A percentile compares a stretch with the other conserved stretches of the same genome.
phyloP scores from a whole-genome alignment of 2,888 invertebrate genomes.

The Erynnis tages region DNA sequence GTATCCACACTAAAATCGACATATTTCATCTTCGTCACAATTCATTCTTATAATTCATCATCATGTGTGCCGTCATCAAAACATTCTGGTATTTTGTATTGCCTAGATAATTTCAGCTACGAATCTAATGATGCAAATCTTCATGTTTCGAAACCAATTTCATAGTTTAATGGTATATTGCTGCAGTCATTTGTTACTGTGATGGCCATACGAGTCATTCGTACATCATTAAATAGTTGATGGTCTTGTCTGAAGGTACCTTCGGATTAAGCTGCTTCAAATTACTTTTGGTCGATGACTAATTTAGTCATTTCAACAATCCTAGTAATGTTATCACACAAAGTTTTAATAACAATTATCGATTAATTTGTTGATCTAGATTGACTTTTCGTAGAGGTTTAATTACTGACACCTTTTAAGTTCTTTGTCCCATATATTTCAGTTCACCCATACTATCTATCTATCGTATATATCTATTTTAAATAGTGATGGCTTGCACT shows the following conservation, averaged over 20 bases:
- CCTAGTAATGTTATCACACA: no score
- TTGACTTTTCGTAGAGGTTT: no score
- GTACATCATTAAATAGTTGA: constrained; percentile 16
- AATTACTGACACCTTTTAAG: no score
- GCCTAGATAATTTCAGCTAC: constrained; percentile 1
- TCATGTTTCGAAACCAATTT: constrained; percentile 18
- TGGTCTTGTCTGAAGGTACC: background rate
- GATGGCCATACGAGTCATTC: constrained; percentile 16
- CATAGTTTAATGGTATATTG: constrained; percentile 12
- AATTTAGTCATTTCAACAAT: no score
- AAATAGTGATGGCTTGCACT: no score
- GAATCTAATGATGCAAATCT: constrained; percentile 11
- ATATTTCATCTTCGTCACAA: background rate
- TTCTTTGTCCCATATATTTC: no score
- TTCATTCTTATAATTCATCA: background rate
- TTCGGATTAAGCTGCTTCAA: background rate
- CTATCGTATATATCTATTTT: no score
- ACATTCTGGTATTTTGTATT: background rate
- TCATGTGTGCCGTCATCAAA: background rate
- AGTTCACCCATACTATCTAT: no score
- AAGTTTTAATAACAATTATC: no score
- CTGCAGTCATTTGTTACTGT: constrained; percentile 10
- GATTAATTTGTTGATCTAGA: no score
- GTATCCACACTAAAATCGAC: no score
- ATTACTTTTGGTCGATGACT: no score